These are phyloP conservation scores for Daboia siamensis DNA, from an alignment of 2,113 vertebrate species.

Conservation along the genomic window DNA sequence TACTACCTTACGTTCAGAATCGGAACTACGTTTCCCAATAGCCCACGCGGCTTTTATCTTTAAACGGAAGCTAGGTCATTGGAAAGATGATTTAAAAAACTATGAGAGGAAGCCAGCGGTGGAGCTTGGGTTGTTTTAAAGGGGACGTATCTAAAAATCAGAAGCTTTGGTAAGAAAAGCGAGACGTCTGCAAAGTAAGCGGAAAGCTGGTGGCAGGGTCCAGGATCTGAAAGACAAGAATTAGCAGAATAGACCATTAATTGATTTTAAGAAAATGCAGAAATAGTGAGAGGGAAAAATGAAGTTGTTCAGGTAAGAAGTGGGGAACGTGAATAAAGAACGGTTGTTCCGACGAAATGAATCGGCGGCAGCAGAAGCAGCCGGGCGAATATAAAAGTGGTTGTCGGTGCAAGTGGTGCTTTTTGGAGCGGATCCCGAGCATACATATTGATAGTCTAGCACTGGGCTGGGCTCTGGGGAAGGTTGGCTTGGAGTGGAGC, in stretches of 20 bases:
- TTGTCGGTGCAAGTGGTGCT: background rate
- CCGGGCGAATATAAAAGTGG: background rate
- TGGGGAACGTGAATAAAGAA: background rate
- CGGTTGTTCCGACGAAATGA: background rate
- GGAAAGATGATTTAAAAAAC: background rate
- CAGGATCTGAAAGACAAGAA: background rate
- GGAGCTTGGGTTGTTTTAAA: constrained; percentile 4
- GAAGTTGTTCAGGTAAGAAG: background rate
- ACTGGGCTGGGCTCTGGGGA: background rate
- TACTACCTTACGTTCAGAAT: background rate
- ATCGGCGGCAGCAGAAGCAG: background rate
- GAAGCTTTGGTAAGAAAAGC: background rate
- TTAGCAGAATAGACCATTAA: background rate
- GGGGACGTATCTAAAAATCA: background rate
- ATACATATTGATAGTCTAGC: background rate
- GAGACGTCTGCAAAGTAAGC: background rate
- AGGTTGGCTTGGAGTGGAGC: background rate
- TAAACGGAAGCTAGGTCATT: background rate
- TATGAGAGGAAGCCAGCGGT: background rate
- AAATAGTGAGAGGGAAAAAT: background rate
- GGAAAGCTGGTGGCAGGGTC: background rate
- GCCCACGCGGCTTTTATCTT: background rate
- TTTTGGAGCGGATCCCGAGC: background rate
- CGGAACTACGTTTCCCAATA: constrained; percentile 15
- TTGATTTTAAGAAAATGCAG: background rate